A percentile compares a stretch with the other conserved stretches of the same genome.
Evolutionary conservation across 2,113 vertebrate species (phyloP).

Genomic region (Saccopteryx leptura): DNA sequence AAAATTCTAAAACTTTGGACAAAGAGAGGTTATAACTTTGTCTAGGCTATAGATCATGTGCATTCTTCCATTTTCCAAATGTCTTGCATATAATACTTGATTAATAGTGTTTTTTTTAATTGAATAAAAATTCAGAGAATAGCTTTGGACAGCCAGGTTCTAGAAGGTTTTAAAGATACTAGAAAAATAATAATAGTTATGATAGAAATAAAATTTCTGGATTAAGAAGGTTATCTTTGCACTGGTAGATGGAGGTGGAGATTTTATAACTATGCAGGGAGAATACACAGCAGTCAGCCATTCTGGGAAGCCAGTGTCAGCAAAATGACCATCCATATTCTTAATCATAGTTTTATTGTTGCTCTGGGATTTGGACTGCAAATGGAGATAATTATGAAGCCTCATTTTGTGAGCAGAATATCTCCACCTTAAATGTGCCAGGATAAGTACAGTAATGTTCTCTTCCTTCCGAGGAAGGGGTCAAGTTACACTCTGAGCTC

Average conservation of each 20-base stretch:
- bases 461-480: background rate
- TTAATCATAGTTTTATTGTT: conserved; percentile 70
- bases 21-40: background rate
- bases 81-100: background rate
- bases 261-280: conserved; percentile 32
- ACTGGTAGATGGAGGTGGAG: background rate
- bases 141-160: background rate
- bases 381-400: conserved; percentile 55
- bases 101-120: background rate
- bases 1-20: background rate
- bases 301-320: conserved; percentile 48
- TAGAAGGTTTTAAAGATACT: background rate
- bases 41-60: background rate
- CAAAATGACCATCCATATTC: background rate
- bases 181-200: background rate
- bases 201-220: background rate
- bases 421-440: conserved; percentile 24
- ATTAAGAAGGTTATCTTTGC: background rate
- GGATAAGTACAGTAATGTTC: conserved; percentile 25
- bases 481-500: background rate
- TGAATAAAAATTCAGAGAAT: background rate
- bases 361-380: conserved; percentile 54
- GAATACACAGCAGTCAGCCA: background rate
- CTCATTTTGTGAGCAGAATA: conserved; percentile 39
- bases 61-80: background rate